A percentile compares a stretch with the other conserved stretches of the same genome.
phyloP scores from a whole-genome alignment of 2,113 vertebrate genomes.

The Nannobrachium achirus region DNA sequence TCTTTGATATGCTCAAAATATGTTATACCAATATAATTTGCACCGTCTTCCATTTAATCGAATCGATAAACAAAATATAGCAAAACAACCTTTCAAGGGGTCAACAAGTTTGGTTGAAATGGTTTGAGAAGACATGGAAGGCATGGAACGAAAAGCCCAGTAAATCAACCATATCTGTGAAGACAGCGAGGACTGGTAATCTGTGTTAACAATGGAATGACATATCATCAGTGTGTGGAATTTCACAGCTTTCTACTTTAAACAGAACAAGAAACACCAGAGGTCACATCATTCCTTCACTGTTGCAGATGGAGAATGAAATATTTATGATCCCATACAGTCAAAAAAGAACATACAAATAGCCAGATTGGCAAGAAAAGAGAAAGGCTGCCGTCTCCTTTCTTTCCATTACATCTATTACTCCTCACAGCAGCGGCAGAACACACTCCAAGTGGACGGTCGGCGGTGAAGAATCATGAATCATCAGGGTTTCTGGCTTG shows the following conservation, averaged over 20 bases:
- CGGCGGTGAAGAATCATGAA: constrained; percentile 51
- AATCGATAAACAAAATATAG: neutral
- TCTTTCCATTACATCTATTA: constrained; percentile 22
- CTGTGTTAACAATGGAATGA: constrained; percentile 12
- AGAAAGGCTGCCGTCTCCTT: constrained; percentile 24
- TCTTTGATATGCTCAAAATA: constrained; percentile 2
- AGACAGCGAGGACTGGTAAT: neutral
- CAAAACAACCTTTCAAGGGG: neutral
- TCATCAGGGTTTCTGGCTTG: constrained; percentile 63
- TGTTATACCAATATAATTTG: neutral
- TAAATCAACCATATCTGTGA: constrained; percentile 6
- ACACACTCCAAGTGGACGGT: constrained; percentile 42
- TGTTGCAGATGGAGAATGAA: constrained; percentile 17
- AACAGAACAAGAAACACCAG: neutral
- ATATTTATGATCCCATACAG: constrained; percentile 16
- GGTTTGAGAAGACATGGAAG: neutral
- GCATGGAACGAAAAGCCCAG: neutral
- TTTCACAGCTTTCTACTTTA: constrained; percentile 10
- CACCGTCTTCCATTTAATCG: neutral
- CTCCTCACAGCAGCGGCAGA: constrained; percentile 20
- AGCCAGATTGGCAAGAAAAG: constrained; percentile 3
- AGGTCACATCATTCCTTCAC: neutral
- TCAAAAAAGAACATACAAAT: constrained; percentile 26
- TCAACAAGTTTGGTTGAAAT: neutral
- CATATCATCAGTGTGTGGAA: constrained; percentile 19